A percentile compares a stretch with the other conserved stretches of the same genome.
phyloP scores from a whole-genome alignment of 2,888 invertebrate genomes.

The Dione juno region DNA sequence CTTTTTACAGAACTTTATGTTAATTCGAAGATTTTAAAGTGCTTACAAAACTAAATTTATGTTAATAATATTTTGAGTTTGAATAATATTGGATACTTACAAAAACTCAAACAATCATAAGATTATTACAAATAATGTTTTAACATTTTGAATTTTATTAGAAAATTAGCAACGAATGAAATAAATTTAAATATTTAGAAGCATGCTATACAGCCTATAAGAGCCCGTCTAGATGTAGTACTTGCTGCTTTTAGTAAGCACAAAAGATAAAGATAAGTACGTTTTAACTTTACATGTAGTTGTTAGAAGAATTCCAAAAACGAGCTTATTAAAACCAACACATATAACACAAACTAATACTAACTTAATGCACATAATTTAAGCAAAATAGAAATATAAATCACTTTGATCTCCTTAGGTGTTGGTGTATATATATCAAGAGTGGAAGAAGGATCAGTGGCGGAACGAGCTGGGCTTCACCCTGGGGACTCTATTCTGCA shows the following conservation, averaged over 20 bases:
- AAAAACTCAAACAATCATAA: not conserved
- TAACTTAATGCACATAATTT: no score
- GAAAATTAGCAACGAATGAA: not conserved
- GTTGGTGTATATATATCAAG: conserved; percentile 96
- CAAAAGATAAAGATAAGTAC: no score
- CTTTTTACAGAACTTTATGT: no score
- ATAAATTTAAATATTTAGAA: not conserved
- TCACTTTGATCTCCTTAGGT: conserved; percentile 75
- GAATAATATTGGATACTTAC: not conserved
- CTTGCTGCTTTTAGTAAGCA: no score
- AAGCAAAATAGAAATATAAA: not conserved
- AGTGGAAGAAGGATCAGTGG: conserved; percentile 94
- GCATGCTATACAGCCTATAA: no score
- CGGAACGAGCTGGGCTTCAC: conserved; percentile 93
- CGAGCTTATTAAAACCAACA: no score
- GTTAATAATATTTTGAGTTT: no score
- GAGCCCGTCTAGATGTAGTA: no score
- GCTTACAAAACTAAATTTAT: no score
- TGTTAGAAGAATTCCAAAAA: not conserved
- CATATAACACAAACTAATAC: not conserved
- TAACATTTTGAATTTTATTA: not conserved
- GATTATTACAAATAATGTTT: not conserved
- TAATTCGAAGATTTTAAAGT: no score
- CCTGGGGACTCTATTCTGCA: conserved; percentile 97
- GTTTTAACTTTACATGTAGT: not conserved